Percentiles rank a stretch among this genome's conserved stretches.
Conservation (phyloP, 2,888 invertebrate species). For the Coelogynopora nodosa region DNA sequence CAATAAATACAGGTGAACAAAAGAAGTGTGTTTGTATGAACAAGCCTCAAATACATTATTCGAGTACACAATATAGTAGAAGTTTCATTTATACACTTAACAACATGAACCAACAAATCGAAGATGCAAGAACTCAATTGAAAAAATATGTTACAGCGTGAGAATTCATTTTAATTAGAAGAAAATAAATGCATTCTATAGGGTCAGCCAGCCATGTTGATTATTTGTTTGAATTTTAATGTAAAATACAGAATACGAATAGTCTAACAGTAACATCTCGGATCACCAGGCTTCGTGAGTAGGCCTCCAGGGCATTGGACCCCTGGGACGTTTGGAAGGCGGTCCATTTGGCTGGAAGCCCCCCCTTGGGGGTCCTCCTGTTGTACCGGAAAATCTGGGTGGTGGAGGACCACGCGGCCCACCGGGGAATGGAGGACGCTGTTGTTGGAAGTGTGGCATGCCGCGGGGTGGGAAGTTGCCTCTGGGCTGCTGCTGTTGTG, state of each 20-base stretch:
- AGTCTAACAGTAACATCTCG: not conserved
- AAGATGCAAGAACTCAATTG: not conserved
- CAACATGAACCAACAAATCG: slow-evolving; percentile 3
- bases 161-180: not conserved
- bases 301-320: not conserved
- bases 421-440: not conserved
- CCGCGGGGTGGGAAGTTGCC: not conserved
- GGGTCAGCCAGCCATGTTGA: not conserved
- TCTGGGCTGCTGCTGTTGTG: not conserved
- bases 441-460: not conserved
- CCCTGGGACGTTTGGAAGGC: not conserved
- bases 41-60: not conserved
- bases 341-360: not conserved
- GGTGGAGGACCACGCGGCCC: not conserved
- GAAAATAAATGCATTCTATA: not conserved
- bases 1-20: slow-evolving; percentile 11
- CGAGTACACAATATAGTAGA: not conserved
- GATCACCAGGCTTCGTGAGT: too few species aligned
- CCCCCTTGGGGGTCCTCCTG: not conserved
- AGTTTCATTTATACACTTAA: not conserved
- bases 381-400: not conserved
- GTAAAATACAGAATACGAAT: not conserved
- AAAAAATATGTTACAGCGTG: not conserved
- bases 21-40: not conserved
- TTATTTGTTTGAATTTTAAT: not conserved